phyloP scores from a whole-genome alignment of 30 jellyfish, hydroid and myxozoan genomes.

The Chironex yamaguchii region DNA sequence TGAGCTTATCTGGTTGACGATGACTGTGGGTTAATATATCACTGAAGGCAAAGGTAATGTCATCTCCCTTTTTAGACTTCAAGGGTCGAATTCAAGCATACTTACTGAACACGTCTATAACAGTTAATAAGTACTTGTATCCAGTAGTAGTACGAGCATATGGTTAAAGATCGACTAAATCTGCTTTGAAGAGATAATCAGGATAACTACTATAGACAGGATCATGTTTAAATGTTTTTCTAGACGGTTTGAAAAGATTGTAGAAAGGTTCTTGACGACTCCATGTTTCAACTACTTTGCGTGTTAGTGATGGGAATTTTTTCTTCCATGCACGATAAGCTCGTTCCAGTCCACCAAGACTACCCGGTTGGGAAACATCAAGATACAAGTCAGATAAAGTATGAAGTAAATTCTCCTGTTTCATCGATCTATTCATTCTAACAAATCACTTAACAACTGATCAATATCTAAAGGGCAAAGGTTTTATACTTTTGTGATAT shows the following conservation, averaged over 20 bases:
- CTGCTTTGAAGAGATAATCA: conserved; percentile 53
- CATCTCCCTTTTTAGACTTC: neutral
- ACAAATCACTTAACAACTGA: too few relatives aligned
- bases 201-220: conserved; percentile 12
- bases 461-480: too few relatives aligned
- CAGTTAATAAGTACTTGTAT: conserved; percentile 8
- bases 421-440: too few relatives aligned
- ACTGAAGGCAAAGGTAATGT: neutral
- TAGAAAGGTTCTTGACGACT: conserved; percentile 1
- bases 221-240: conserved; percentile 30
- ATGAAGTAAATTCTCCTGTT: too few relatives aligned
- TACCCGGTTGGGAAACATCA: too few relatives aligned
- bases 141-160: conserved; percentile 21
- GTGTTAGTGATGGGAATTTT: conserved; percentile 30
- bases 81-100: conserved; percentile 44
- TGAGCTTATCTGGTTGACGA: neutral
- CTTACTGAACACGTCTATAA: conserved; percentile 54
- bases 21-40: neutral
- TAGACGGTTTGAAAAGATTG: conserved; percentile 36
- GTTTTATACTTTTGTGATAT: too few relatives aligned
- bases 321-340: conserved; percentile 40
- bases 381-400: too few relatives aligned
- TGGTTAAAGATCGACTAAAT: conserved; percentile 41
- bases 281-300: conserved; percentile 38
- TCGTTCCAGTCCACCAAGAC: conserved; percentile 28